phyloP scores from a whole-genome alignment of 2,797 vertebrate species.

The Sparus aurata region DNA sequence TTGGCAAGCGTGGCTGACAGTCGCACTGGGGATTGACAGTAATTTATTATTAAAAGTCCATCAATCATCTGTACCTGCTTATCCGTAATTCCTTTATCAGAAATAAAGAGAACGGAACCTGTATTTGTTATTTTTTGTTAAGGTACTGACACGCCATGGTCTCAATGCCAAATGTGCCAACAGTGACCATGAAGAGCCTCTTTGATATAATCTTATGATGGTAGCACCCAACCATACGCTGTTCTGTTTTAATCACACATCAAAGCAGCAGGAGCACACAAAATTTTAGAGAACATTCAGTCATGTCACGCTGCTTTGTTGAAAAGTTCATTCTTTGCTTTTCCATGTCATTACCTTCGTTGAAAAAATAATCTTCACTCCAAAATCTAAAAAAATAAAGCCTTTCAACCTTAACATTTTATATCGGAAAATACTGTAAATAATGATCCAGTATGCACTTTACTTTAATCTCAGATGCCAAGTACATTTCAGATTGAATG shows the following conservation, averaged over 20 bases:
- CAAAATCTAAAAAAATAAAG: conserved; percentile 9
- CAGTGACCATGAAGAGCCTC: conserved; percentile 16
- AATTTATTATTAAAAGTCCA: background rate
- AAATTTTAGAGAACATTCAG: conserved; percentile 10
- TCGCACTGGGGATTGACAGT: background rate
- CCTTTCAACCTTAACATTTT: background rate
- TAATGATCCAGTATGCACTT: background rate
- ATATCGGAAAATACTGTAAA: background rate
- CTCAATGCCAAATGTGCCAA: conserved; percentile 2
- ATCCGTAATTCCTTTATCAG: background rate
- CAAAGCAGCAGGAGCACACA: conserved; percentile 36
- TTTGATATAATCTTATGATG: conserved; percentile 20
- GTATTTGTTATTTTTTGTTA: background rate
- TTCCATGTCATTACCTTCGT: conserved; percentile 11
- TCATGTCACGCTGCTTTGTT: conserved; percentile 11
- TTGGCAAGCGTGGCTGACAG: conserved; percentile 1
- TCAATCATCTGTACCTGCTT: conserved; percentile 1
- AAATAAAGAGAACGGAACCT: background rate
- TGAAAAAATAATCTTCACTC: background rate
- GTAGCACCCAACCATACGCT: background rate
- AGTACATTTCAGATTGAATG: conserved; percentile 59
- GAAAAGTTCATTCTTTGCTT: conserved; percentile 1
- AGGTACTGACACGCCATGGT: background rate
- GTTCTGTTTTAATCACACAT: conserved; percentile 34
- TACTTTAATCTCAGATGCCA: conserved; percentile 46